phyloP scores from a whole-genome alignment of 2,797 vertebrate species.

The Enoplosus armatus region DNA sequence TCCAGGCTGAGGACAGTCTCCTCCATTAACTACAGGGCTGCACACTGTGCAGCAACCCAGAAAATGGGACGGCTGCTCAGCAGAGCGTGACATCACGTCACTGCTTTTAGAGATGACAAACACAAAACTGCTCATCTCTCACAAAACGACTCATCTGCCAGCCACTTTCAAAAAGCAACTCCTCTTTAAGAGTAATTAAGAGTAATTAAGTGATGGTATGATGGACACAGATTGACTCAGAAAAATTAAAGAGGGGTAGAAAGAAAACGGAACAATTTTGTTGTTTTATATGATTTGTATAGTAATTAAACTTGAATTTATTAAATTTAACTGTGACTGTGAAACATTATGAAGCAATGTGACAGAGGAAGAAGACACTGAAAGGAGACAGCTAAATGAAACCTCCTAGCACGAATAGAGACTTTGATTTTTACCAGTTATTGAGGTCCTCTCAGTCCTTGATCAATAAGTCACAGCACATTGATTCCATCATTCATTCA shows the following conservation, averaged over 20 bases:
- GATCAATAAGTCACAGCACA: background rate
- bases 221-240: conserved; percentile 21
- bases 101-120: conserved; percentile 64
- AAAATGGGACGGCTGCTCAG: conserved; percentile 70
- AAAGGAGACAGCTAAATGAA: background rate
- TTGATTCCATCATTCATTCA: background rate
- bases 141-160: conserved; percentile 46
- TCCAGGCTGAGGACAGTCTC: conserved; percentile 42
- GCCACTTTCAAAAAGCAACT: conserved; percentile 19
- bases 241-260: background rate
- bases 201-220: conserved; percentile 32
- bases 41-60: conserved; percentile 62
- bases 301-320: conserved; percentile 5
- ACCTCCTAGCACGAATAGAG: background rate
- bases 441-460: background rate
- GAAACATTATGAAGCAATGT: conserved; percentile 22
- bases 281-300: conserved; percentile 29
- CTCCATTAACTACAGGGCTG: conserved; percentile 51
- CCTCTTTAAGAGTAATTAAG: conserved; percentile 35
- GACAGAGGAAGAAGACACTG: background rate
- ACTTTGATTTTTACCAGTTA: conserved; percentile 3
- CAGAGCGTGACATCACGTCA: conserved; percentile 64
- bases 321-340: too few species aligned
- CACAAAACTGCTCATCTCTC: conserved; percentile 55
- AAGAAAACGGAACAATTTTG: conserved; percentile 22